Evolutionary conservation across 1,140 invertebrate species (phyloP).

Genomic region (Aphidius ervi): DNA sequence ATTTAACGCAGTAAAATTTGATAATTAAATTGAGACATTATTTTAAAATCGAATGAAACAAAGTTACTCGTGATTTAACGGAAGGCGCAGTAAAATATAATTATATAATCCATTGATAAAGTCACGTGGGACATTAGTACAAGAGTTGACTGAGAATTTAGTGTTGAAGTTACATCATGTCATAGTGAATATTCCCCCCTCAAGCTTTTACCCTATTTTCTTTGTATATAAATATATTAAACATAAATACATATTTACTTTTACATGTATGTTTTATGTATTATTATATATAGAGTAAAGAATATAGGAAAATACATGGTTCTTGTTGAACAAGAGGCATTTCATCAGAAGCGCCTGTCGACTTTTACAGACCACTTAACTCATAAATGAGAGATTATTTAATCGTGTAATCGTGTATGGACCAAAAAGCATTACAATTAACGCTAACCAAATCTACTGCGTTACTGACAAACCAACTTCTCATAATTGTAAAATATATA

Average conservation of each 20-base stretch:
- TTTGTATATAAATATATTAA: background rate
- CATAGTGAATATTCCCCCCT: background rate
- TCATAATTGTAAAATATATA: background rate
- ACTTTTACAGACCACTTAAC: conserved; percentile 52
- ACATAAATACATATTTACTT: no score
- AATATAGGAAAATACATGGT: conserved; percentile 24
- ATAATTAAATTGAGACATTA: background rate
- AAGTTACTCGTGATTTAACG: conserved; percentile 52
- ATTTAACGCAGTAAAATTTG: no score
- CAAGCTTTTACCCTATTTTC: no score
- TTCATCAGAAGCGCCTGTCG: conserved; percentile 49
- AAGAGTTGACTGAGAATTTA: background rate
- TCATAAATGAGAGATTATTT: conserved; percentile 53
- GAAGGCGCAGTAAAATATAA: conserved; percentile 41
- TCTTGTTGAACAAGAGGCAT: conserved; percentile 39
- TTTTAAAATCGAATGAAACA: conserved; percentile 44
- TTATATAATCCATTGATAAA: conserved; percentile 38
- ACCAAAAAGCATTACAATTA: conserved; percentile 52
- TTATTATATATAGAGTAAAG: no score
- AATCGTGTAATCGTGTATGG: conserved; percentile 51
- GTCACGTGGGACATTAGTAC: conserved; percentile 32
- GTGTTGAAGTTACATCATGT: background rate
- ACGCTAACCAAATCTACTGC: conserved; percentile 44
- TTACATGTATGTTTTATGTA: background rate
- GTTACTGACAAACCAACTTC: conserved; percentile 16